Percentiles rank a stretch among this genome's conserved stretches.
These are phyloP conservation scores for Sepiola atlantica DNA, from an alignment of 2,888 invertebrate genomes.

Conservation along the genomic window DNA sequence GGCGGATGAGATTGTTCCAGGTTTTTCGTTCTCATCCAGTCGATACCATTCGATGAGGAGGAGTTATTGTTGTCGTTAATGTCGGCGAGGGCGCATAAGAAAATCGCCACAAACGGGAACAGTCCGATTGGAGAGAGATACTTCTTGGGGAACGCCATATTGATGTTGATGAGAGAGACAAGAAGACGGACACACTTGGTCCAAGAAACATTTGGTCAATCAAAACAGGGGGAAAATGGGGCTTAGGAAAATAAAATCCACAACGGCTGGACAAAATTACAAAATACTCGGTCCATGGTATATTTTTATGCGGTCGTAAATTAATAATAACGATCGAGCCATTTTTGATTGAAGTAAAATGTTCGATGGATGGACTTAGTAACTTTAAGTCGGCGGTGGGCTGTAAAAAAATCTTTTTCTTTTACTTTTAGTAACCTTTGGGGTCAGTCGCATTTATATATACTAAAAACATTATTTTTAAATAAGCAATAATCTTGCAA, in stretches of 20 bases:
- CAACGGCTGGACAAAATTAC: neutral
- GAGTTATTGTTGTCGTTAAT: slow-evolving; percentile 34
- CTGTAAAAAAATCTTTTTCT: neutral
- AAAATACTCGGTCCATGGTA: neutral
- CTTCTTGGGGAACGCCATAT: slow-evolving; percentile 40
- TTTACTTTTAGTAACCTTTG: neutral
- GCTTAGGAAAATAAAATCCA: neutral
- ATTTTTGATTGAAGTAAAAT: neutral
- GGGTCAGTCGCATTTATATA: neutral
- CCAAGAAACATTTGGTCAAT: slow-evolving; percentile 45
- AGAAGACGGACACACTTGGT: neutral
- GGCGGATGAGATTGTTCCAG: neutral
- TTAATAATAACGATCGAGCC: neutral
- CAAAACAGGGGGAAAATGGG: neutral
- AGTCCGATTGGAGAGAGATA: slow-evolving; percentile 36
- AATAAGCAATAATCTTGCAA: neutral
- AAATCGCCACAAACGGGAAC: slow-evolving; percentile 24
- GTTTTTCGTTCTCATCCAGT: slow-evolving; percentile 14
- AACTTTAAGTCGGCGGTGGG: neutral
- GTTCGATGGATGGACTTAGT: neutral
- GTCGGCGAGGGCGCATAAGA: slow-evolving; percentile 17
- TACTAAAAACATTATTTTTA: too few species aligned
- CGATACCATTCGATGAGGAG: slow-evolving; percentile 45
- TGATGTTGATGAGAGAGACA: neutral
- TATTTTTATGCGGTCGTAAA: neutral